phyloP scores from a whole-genome alignment of 2,888 invertebrate genomes.

The Anticlea derivata region DNA sequence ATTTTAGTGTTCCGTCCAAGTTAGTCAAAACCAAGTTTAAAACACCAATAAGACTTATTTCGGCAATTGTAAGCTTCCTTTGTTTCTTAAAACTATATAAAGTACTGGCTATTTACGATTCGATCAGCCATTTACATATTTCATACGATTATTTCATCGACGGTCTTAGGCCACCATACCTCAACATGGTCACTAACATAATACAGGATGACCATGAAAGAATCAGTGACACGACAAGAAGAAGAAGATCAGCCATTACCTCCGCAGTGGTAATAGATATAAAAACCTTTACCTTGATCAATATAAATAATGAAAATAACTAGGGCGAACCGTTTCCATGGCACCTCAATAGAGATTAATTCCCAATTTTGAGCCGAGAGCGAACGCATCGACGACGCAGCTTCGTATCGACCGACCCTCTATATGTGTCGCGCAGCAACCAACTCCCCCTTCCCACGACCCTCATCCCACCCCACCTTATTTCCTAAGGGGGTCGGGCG shows the following conservation, averaged over 20 bases:
- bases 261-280: neutral
- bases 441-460: conserved; percentile 45
- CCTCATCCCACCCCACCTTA: conserved; percentile 40
- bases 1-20: too few relatives aligned
- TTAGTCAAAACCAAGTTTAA: too few relatives aligned
- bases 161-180: too few relatives aligned
- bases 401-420: conserved; percentile 73
- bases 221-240: too few relatives aligned
- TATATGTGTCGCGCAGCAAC: conserved; percentile 74
- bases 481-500: conserved; percentile 43
- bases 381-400: conserved; percentile 61
- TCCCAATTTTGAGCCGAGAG: conserved; percentile 38
- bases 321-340: conserved; percentile 23
- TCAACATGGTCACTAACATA: too few relatives aligned
- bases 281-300: neutral
- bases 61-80: neutral
- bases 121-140: too few relatives aligned
- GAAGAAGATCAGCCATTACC: too few relatives aligned
- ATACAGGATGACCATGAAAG: too few relatives aligned
- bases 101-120: neutral
- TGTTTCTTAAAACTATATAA: neutral
- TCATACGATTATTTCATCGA: too few relatives aligned
- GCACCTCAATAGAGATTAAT: conserved; percentile 34
- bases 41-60: neutral
- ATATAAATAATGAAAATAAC: conserved; percentile 7